Conservation (phyloP, 2,888 invertebrate species). For the Erynnis tages region DNA sequence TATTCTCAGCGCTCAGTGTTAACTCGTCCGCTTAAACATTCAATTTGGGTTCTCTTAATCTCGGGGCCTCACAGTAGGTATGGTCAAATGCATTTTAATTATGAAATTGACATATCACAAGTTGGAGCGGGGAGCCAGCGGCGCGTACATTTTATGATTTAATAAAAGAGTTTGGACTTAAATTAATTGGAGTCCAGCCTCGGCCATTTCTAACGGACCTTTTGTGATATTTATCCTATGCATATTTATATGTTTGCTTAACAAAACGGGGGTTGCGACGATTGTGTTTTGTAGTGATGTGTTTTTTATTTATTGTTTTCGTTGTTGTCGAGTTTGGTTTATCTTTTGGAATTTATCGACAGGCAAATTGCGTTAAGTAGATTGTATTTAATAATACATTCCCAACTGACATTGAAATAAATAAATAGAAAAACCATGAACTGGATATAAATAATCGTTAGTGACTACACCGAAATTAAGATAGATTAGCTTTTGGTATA, state of each 20-base stretch:
- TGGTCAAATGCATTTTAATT: constrained; percentile 81
- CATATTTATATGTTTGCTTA: constrained; percentile 76
- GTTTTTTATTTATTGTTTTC: not conserved
- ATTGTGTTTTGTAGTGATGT: constrained; percentile 44
- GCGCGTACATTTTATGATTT: constrained; percentile 69
- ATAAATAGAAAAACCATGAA: no score
- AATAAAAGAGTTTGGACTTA: constrained; percentile 76
- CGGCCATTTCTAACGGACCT: constrained; percentile 57
- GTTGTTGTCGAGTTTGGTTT: no score
- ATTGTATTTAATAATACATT: constrained; percentile 3
- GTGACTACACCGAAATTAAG: no score
- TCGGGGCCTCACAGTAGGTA: constrained; percentile 54
- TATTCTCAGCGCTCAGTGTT: constrained; percentile 53
- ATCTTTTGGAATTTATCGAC: no score
- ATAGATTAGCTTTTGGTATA: no score
- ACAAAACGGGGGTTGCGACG: constrained; percentile 57
- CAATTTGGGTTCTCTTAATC: constrained; percentile 70
- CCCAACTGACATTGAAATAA: no score
- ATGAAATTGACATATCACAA: constrained; percentile 79
- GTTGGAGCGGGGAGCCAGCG: constrained; percentile 41
- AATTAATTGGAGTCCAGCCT: constrained; percentile 64
- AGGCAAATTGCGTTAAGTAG: no score
- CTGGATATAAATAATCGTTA: no score
- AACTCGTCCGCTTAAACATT: constrained; percentile 56
- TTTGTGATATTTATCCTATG: constrained; percentile 70